Base-by-base conservation (phyloP, 2,888 invertebrate genomes). In the Holacanthella duospinosa region DNA sequence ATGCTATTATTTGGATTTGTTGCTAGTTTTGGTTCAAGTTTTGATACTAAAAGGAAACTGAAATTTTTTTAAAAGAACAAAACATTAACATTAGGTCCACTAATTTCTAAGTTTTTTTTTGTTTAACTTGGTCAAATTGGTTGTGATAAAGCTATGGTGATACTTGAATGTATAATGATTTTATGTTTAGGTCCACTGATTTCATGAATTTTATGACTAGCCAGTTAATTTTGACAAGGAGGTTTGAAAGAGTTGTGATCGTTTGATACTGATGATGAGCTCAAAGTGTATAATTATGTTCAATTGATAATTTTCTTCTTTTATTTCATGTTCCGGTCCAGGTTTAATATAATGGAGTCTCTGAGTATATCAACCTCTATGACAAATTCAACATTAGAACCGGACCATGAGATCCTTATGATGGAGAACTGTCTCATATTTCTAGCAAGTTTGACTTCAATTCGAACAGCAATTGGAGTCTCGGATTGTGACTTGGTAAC, bases 361-460 rank as follows among this genome's bases (percentile, higher is more conserved):
- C 25, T 65, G 21, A 65, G 63, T 43, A 55, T 65, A 43, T 65
- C 62, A 36, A 48, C 91, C 88, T 81, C 62, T 6, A 54, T 57
- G 1, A 62, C 55, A 1, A 65, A 65, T 72, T 78, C 79, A 62
- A 78, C 75, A 68, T 71, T 84, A 57, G 88, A 89, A 65, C 84
- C 86, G 27, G 92, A 93, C 74, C 88, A 92, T 74, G 89, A 93
- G 75, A 85, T 89, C 69, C 82, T 84, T 1, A 93, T 96, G 93
- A 81, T 96, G 69, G 95, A 96, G 76, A 92, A 93, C 55, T 88
- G 91, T 66, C 83, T 96, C 61, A 90, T 89, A 63, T 93, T 93
- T 79, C 82, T 96, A 53, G 89, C 92, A 6, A 92, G 91, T 19
- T 81, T 96, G 58, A 85, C 93, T 60, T 88, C 88, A 63, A 87